Percentiles rank a stretch among this genome's conserved stretches.
These are phyloP conservation scores for Pachymerium ferrugineum DNA, from an alignment of 2,888 invertebrate genomes.

Conservation along the genomic window DNA sequence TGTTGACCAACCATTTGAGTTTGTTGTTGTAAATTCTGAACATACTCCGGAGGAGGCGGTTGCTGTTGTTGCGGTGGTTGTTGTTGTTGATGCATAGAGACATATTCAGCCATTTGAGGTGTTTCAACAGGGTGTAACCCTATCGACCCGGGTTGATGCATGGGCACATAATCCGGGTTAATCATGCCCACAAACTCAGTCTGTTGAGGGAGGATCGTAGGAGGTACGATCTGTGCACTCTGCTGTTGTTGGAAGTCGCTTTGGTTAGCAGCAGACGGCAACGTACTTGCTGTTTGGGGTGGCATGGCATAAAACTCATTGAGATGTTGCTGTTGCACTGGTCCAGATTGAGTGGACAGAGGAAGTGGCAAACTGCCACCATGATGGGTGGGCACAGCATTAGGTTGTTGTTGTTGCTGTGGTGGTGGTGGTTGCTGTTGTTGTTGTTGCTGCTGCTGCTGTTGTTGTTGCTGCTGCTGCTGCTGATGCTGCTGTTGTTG, in stretches of 20 bases:
- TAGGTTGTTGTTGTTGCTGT: neutral
- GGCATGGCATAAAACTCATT: constrained; percentile 46
- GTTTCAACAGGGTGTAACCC: no score
- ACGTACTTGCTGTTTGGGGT: neutral
- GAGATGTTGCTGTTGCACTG: constrained; percentile 45
- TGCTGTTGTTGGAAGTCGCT: neutral
- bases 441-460: neutral
- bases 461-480: constrained; percentile 6
- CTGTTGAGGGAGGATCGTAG: neutral
- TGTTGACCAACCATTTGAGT: neutral
- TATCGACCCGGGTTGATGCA: no score
- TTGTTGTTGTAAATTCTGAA: neutral
- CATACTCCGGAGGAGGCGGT: constrained; percentile 49
- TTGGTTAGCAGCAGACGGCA: neutral
- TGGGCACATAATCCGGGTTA: neutral
- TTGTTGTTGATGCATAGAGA: neutral
- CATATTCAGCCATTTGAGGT: no score
- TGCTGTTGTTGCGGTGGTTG: constrained; percentile 44
- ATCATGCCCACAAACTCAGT: neutral
- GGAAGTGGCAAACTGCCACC: constrained; percentile 31
- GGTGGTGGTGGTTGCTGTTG: neutral
- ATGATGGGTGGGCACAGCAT: neutral
- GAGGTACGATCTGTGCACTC: neutral
- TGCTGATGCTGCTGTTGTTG: neutral
- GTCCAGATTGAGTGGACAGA: neutral